These are phyloP conservation scores for Myxocyprinus asiaticus DNA, from an alignment of 2,113 vertebrate genomes.

Conservation along the genomic window DNA sequence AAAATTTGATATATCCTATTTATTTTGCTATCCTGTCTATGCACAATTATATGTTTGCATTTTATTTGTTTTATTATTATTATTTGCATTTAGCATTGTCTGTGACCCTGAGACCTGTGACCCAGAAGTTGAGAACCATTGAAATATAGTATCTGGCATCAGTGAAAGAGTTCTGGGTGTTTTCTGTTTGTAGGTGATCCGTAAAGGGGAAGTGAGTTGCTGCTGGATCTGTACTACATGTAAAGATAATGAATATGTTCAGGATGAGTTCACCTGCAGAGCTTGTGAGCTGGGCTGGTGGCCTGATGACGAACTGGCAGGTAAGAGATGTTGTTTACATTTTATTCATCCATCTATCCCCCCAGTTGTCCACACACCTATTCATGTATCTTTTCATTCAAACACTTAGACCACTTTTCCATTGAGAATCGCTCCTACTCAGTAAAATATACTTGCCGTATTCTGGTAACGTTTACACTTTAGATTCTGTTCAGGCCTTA, in stretches of 20 bases:
- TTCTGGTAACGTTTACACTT: background rate
- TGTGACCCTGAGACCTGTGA: no score
- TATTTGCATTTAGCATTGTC: no score
- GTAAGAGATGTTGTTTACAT: slow-evolving; percentile 65
- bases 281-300: slow-evolving; percentile 98
- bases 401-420: background rate
- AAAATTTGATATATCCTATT: no score
- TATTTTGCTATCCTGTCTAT: no score
- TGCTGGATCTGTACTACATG: slow-evolving; percentile 99
- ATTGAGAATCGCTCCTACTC: background rate
- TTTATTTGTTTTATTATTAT: no score
- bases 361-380: background rate
- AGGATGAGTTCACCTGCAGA: slow-evolving; percentile 98
- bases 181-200: slow-evolving; percentile 84
- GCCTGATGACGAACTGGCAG: slow-evolving; percentile 88
- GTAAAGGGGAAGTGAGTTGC: slow-evolving; percentile 98
- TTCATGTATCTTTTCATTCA: background rate
- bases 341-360: background rate
- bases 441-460: background rate
- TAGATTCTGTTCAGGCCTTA: background rate
- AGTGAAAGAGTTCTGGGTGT: background rate
- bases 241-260: slow-evolving; percentile 95
- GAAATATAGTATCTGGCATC: background rate
- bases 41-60: no score
- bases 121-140: no score